Conservation (phyloP, 53 echinoderm and acorn worm species). For the Patiria pectinifera region DNA sequence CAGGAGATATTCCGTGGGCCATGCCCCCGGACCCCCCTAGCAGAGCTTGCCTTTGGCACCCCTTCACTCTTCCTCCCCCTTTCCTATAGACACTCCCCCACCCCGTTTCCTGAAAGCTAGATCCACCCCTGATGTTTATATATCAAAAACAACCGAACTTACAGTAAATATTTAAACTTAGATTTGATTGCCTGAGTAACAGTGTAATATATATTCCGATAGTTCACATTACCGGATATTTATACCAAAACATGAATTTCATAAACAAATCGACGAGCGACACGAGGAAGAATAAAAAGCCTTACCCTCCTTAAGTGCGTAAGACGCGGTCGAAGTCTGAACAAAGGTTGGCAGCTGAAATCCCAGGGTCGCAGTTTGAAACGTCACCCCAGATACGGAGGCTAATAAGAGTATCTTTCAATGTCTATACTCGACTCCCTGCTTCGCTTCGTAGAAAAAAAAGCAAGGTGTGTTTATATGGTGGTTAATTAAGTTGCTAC, state of each 20-base stretch:
- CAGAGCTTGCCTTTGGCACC: too few species aligned
- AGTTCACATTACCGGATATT: too few species aligned
- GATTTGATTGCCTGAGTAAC: too few species aligned
- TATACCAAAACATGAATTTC: neutral
- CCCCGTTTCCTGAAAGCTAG: too few species aligned
- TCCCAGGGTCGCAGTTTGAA: neutral
- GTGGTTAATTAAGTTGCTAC: neutral
- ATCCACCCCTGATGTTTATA: too few species aligned
- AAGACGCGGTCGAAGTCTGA: neutral
- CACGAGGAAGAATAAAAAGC: neutral
- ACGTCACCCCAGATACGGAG: neutral
- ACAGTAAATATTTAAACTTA: too few species aligned
- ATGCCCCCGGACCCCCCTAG: too few species aligned
- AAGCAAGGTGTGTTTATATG: neutral
- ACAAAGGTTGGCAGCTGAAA: neutral
- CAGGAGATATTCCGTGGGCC: too few species aligned
- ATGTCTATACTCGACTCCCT: neutral
- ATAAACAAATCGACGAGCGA: neutral
- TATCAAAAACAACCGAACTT: too few species aligned
- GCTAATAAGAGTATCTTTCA: neutral
- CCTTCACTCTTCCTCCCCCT: too few species aligned
- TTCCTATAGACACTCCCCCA: too few species aligned
- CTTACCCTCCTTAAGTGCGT: neutral
- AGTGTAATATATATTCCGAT: too few species aligned
- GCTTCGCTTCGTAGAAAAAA: neutral